Evolutionary conservation across 2,113 vertebrate species (phyloP), one percentile per base, ranked within the genome.

Genomic region (Loxodonta africana): DNA sequence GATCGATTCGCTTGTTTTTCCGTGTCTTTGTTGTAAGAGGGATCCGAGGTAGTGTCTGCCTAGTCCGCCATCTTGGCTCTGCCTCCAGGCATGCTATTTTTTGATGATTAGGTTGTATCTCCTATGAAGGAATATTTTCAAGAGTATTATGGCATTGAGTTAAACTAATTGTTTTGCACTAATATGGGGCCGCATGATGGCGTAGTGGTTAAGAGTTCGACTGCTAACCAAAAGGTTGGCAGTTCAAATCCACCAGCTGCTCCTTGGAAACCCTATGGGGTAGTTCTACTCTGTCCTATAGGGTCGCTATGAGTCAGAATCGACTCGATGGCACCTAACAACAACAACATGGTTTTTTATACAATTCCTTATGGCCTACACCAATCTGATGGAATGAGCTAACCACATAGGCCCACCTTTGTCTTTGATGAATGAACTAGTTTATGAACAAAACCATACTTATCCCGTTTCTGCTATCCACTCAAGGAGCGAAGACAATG

Each of bases 101-200:
- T 82, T 17, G n/a, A 76, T 91, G 91, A 95, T 67, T 94, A 81
- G 17, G 53, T 83, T 89, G 28, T 77, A 5, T 90, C 20, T 78
- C 76, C 37, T 85, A 83, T 60, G 20, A 69, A 85, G 53, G 6
- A 85, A 74, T 83, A 28, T 80, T 94, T 89, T 97, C 8, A 87
- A 92, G 60, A 86, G 10, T 46, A 83, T 67, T 95, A 1, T 17
- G 48, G 89, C 46, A 33, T 48, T 89, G 28, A 20, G 18, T 94
- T 44, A 93, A 95, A 73, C 6, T 74, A 81, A 83, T 53, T 88
- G 3, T 73, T 91, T 84, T 81, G 7, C 95, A 48, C 69, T 91
- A 63, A 89, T 85, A 53, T 33, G 15, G 53, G 15, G 53, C 4
- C 53, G 15, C 53, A 3, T 57, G 53, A 12, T 57, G 11, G 53